Evolutionary conservation across 2,797 vertebrate species (phyloP), one percentile per base, ranked within the genome.

Genomic region (Prunella strophiata): DNA sequence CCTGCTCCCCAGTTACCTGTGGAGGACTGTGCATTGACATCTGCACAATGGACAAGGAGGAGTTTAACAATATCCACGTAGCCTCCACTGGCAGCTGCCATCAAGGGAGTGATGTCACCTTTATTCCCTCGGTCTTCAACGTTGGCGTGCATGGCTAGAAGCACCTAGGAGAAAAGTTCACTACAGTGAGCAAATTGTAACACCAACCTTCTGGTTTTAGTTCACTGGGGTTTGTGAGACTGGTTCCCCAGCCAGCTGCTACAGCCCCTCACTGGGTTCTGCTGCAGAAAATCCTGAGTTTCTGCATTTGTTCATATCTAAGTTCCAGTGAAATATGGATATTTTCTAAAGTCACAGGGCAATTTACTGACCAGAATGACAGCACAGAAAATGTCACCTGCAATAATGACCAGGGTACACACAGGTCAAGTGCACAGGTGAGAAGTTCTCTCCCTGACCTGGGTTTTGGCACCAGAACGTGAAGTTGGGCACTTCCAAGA

Each of bases 91-190:
- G 99, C 99, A 94, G 99, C 99, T 97, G 99, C 99, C 99, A 99
- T 99, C 47, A 99, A 98, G 86, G 99, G 99, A 47, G 99, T 99
- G 97, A 99, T 99, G 97, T 99, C 99, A 34, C 99, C 99, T 97
- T 99, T 99, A 98, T 99, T 99, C 67, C 99, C 99, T 96, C 99
- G 96, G 95, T 99, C 99, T 97, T 99, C 99, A 93, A 99, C 99
- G 8, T 99, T 99, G 76, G 99, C 99, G 54, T 99, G 99, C 99
- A 99, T 99, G 87, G 99, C 99, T 97, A 99, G 98, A 40, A 99
- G 98, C 58, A 99, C 99, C 99, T 99, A n/a, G 26, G 71, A 51
- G 11, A 38, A 82, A 86, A 61, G 7, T 25, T 38, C 66, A 83
- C 51, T 50, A 21, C 29, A 34, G 30, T 84, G 16, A 90, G 65